phyloP scores from a whole-genome alignment of 2,888 invertebrate species.

The Eupithecia subumbrata region DNA sequence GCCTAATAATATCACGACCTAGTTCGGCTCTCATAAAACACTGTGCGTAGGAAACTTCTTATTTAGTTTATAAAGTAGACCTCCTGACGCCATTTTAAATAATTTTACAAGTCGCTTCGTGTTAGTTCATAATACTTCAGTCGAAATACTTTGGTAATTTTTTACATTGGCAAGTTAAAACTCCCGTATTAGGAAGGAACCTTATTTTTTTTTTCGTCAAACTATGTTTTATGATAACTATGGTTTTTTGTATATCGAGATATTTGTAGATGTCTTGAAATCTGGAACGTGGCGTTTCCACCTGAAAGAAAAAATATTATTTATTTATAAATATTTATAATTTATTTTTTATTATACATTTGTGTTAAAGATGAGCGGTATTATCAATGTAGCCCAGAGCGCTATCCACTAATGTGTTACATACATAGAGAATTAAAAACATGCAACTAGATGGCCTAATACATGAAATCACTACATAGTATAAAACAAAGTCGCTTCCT shows the following conservation, averaged over 20 bases:
- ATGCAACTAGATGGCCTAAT: too few species aligned
- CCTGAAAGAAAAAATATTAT: not conserved
- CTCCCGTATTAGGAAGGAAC: not conserved
- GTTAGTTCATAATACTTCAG: constrained; percentile 5
- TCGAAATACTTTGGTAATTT: constrained; percentile 43
- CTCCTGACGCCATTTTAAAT: not conserved
- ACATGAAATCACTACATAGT: too few species aligned
- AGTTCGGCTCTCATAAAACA: too few species aligned
- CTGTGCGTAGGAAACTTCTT: not conserved
- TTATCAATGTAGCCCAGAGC: too few species aligned
- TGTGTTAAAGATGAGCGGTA: too few species aligned
- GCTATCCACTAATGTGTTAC: too few species aligned
- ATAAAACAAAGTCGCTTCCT: too few species aligned
- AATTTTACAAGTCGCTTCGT: not conserved
- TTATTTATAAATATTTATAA: too few species aligned
- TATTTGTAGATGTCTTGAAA: not conserved
- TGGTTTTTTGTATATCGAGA: not conserved
- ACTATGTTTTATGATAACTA: not conserved
- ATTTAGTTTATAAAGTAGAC: not conserved
- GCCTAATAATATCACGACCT: too few species aligned
- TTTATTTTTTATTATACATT: too few species aligned
- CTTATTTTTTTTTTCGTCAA: not conserved
- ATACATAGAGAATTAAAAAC: too few species aligned
- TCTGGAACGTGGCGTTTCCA: not conserved
- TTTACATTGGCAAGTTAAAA: constrained; percentile 14